Evolutionary conservation across 2,113 vertebrate species (phyloP).

Genomic region (Stictonetta naevosa): DNA sequence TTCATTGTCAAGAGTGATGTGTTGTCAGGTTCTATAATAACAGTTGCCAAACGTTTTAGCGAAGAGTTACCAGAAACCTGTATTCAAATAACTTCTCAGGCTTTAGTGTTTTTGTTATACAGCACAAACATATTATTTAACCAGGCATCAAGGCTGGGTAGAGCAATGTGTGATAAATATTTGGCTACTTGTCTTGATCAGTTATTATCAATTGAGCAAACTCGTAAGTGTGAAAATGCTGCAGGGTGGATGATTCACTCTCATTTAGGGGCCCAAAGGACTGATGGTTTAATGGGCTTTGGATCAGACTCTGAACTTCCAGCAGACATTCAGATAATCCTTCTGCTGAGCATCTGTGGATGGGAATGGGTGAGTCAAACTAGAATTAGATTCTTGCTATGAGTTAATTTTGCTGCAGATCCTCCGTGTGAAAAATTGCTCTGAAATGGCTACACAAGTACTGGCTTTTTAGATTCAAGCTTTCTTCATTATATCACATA

Average conservation of each 20-base stretch:
- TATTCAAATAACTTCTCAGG: not conserved
- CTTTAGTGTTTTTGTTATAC: not conserved
- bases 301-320: not conserved
- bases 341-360: not conserved
- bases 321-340: not conserved
- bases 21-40: constrained; percentile 18
- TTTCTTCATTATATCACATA: not conserved
- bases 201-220: not conserved
- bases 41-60: not conserved
- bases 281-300: not conserved
- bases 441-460: not conserved
- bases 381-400: not conserved
- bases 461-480: not conserved
- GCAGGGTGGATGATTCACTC: not conserved
- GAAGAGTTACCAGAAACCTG: not conserved
- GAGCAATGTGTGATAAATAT: not conserved
- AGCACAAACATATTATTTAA: not conserved
- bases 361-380: not conserved
- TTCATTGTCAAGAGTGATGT: not conserved
- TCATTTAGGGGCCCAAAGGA: not conserved
- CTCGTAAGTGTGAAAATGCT: not conserved
- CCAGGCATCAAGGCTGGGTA: not conserved
- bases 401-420: not conserved
- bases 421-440: not conserved
- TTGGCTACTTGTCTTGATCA: not conserved